These are phyloP conservation scores for Brachyopa scutellaris DNA, from an alignment of 2,888 invertebrate genomes.

Conservation along the genomic window DNA sequence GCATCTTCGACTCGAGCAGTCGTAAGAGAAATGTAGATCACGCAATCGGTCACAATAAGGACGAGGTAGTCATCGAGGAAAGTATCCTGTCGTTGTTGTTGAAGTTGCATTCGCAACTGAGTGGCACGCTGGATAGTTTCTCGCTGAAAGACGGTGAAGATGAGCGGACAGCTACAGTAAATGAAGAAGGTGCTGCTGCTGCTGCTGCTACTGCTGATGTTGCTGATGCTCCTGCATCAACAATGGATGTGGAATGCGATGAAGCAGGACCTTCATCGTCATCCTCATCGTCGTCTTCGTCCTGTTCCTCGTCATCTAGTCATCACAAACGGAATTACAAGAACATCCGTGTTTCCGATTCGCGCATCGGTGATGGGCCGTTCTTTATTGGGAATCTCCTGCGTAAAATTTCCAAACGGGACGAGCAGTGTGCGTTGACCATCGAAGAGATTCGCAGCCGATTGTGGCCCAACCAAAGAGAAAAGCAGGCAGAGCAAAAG, in stretches of 20 bases:
- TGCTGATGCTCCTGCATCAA: slow-evolving; percentile 35
- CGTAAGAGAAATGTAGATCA: slow-evolving; percentile 81
- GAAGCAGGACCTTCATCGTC: slow-evolving; percentile 78
- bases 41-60: slow-evolving; percentile 81
- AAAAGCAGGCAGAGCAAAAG: slow-evolving; percentile 89
- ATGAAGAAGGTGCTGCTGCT: slow-evolving; percentile 19
- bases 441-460: slow-evolving; percentile 88
- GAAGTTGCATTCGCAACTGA: slow-evolving; percentile 94
- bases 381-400: slow-evolving; percentile 92
- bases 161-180: slow-evolving; percentile 28
- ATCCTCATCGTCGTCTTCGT: slow-evolving; percentile 43
- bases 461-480: slow-evolving; percentile 92
- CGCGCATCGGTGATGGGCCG: slow-evolving; percentile 90
- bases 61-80: slow-evolving; percentile 88
- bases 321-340: slow-evolving; percentile 73
- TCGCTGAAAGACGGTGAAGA: slow-evolving; percentile 83
- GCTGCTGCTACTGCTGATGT: slow-evolving; percentile 14
- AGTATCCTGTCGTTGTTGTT: slow-evolving; percentile 94
- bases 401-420: slow-evolving; percentile 88
- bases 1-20: slow-evolving; percentile 76
- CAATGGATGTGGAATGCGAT: slow-evolving; percentile 80
- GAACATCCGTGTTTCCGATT: slow-evolving; percentile 79
- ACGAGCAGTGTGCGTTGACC: slow-evolving; percentile 87
- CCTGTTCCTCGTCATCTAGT: slow-evolving; percentile 58
- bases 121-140: slow-evolving; percentile 92